Evolutionary conservation across 1,140 invertebrate genomes (phyloP), one percentile per base, ranked within the genome.

Genomic region (Apis florea): DNA sequence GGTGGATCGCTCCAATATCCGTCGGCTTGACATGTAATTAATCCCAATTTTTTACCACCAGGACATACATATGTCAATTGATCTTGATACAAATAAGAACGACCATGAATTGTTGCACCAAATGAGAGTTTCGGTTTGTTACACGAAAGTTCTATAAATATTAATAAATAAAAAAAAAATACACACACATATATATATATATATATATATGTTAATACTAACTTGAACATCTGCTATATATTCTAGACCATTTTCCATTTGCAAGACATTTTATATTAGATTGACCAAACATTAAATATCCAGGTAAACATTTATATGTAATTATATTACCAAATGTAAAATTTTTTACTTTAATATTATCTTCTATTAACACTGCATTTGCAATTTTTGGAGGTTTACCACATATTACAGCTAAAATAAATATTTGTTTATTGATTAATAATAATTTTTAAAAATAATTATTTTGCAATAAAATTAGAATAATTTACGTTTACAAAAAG

Each of bases 141-240:
- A 58, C 92, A 95, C 0, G 91, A 94, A 54, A 95, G 89, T 88
- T 89, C 94, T 95, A 82, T 26, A 89, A 76, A 49, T 56, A 78
- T 63, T 63, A 47, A 83, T 61, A 19, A 40, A 75, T 75, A n/a
- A 63, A 58, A 6, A 6, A 2, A 53, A 17, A 19, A 21, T 26
- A 40, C 2, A 80, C 5, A 31, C 2, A 31, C 2, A 31, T 40
- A 40, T 31, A 31, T 31, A 40, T 54, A 26, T 31, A 17, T 66
- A 40, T 26, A 10, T 49, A 13, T 66, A 24, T 5, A 53, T 15
- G 47, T 5, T 47, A 81, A 49, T 69, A 81, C 93, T 92, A 90
- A 95, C 95, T 93, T 40, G 92, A 87, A 88, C 96, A 96, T 89
- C 91, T 92, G 75, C 95, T 95, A 53, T 86, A 86, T 21, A 95